phyloP scores from a whole-genome alignment of 2,113 vertebrate genomes.

The Ptychochromis oligacanthus region DNA sequence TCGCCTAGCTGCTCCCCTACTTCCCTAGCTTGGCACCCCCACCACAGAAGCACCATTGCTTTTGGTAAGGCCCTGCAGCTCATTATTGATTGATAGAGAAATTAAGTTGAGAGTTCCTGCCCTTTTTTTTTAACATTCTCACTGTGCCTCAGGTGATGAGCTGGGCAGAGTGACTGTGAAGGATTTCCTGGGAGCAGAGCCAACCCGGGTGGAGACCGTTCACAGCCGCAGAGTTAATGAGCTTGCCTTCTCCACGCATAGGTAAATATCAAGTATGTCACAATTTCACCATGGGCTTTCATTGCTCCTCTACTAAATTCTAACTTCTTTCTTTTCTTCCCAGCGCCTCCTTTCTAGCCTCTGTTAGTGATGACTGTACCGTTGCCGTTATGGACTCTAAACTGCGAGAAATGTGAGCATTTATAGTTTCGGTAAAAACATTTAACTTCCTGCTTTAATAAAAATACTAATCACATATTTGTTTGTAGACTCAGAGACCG shows the following conservation, averaged over 20 bases:
- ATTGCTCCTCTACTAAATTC: not conserved
- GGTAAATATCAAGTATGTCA: constrained; percentile 72
- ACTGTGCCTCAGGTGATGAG: constrained; percentile 85
- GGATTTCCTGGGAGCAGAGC: constrained; percentile 83
- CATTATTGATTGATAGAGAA: not conserved
- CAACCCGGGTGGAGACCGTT: constrained; percentile 69
- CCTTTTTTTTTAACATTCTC: not conserved
- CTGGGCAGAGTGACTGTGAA: constrained; percentile 86
- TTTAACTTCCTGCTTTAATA: not conserved
- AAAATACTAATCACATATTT: not conserved
- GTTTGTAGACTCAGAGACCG: constrained; percentile 83
- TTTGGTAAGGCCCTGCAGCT: constrained; percentile 82
- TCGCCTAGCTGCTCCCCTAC: constrained; percentile 84
- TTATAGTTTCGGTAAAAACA: not conserved
- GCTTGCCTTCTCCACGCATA: constrained; percentile 89
- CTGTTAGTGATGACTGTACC: constrained; percentile 93
- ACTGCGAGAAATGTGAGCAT: constrained; percentile 89
- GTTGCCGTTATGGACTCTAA: constrained; percentile 87
- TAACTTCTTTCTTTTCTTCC: not conserved
- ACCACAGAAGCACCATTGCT: constrained; percentile 86
- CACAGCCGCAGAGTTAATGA: constrained; percentile 84
- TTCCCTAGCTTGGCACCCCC: constrained; percentile 89
- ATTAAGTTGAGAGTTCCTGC: not conserved
- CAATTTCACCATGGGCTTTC: not conserved
- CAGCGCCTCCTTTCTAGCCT: constrained; percentile 88